Evolutionary conservation across 2,113 vertebrate species (phyloP), one percentile per base, ranked within the genome.

Genomic region (Ranitomeya variabilis): DNA sequence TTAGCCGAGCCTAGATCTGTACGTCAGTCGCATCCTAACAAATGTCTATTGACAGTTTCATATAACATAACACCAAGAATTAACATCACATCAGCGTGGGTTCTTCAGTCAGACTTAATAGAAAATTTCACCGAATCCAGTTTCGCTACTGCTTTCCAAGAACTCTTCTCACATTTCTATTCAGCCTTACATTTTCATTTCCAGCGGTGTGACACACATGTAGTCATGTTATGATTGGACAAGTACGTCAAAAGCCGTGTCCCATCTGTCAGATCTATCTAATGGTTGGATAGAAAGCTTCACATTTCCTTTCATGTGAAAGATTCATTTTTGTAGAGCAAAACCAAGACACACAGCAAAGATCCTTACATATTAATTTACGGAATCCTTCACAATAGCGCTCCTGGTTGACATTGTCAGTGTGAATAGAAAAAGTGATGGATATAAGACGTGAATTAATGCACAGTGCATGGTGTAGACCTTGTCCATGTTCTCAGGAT

Each of bases 381-480:
- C 80, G 14, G 21, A 76, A 87, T 71, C 26, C 69, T 85, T 85
- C 52, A 60, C 67, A 14, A 84, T 52, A 83, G 13, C 62, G 12
- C 57, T 51, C 19, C 8, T 6, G 31, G 19, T 71, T 64, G 73
- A 57, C 80, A 78, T 51, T 77, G 71, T 88, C 87, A 78, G 71
- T 26, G 16, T 52, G 71, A 77, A 83, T 83, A 71, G 62, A 84
- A 54, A 45, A 62, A 18, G 74, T 83, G 73, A 84, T 78, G 51
- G 37, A 83, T 88, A 67, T 62, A 77, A 26, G 52, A 83, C 3
- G n/a, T 78, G 73, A 77, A 84, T 80, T 66, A 66, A 88, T 88
- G 59, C 80, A 7, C 62, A 54, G 76, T 67, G 59, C 57, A 31
- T 83, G 71, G 57, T 19, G 55, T 62, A 55, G 55, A 77, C 37